Conservation (phyloP, 1,140 invertebrate genomes). For the Drosophila sulfurigaster region DNA sequence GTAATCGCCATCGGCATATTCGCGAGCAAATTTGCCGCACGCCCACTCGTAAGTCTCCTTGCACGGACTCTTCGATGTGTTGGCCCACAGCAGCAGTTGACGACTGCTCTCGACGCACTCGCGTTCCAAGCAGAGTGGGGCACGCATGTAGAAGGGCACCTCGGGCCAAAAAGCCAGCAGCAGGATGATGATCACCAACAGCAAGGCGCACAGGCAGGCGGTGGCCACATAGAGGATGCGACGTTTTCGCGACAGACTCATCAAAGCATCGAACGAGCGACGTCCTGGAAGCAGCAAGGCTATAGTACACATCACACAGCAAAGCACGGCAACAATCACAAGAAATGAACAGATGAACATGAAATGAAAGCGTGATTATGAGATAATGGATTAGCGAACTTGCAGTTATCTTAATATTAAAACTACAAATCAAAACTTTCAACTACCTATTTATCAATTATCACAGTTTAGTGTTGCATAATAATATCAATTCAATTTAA, state of each 20-base stretch:
- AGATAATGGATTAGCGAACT: neutral
- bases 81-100: conserved; percentile 80
- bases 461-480: no score
- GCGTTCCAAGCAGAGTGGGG: conserved; percentile 76
- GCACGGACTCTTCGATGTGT: conserved; percentile 75
- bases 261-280: conserved; percentile 75
- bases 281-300: conserved; percentile 82
- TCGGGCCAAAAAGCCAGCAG: conserved; percentile 83
- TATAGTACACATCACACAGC: conserved; percentile 29
- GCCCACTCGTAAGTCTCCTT: conserved; percentile 83
- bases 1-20: conserved; percentile 74
- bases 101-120: conserved; percentile 81
- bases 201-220: conserved; percentile 76
- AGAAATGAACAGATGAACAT: conserved; percentile 29
- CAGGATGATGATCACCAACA: conserved; percentile 77
- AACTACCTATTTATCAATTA: no score
- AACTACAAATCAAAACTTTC: no score
- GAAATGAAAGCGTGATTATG: conserved; percentile 11
- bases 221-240: conserved; percentile 78
- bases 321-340: conserved; percentile 9
- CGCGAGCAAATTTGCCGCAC: conserved; percentile 78
- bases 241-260: conserved; percentile 75
- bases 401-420: neutral
- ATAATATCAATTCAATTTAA: no score
- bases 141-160: conserved; percentile 79